Conservation (phyloP, 1,140 invertebrate genomes). For the Pseudomyrmex concolor region DNA sequence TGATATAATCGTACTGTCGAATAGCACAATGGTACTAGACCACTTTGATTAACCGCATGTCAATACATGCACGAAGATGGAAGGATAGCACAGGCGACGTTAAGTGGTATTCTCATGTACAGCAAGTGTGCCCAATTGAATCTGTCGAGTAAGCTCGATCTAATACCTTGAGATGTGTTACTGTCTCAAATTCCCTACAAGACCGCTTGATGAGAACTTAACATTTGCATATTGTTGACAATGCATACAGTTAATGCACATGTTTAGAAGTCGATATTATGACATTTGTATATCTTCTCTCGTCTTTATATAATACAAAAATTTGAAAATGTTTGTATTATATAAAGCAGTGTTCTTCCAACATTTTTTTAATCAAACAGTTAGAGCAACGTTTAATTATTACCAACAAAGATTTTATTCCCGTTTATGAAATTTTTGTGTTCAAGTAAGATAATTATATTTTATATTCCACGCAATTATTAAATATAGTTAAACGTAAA, state of each 20-base stretch:
- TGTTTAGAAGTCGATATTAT: slow-evolving; percentile 10
- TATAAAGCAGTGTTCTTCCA: neutral
- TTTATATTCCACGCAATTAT: neutral
- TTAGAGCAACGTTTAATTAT: neutral
- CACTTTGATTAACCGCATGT: slow-evolving; percentile 68
- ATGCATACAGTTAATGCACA: slow-evolving; percentile 27
- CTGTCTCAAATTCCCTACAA: slow-evolving; percentile 57
- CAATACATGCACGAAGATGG: slow-evolving; percentile 61
- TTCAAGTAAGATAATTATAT: neutral
- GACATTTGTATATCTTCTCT: neutral
- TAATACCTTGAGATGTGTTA: slow-evolving; percentile 57
- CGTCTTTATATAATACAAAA: too few species aligned
- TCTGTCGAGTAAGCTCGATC: slow-evolving; percentile 54
- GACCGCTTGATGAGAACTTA: slow-evolving; percentile 55
- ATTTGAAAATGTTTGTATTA: neutral
- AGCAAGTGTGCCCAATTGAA: slow-evolving; percentile 60
- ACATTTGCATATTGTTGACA: slow-evolving; percentile 59
- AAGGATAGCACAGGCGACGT: slow-evolving; percentile 55
- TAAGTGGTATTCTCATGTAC: slow-evolving; percentile 62
- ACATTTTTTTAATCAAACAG: neutral
- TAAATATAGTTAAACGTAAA: too few species aligned
- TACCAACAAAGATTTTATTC: too few species aligned
- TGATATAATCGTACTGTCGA: slow-evolving; percentile 45
- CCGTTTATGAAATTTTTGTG: neutral
- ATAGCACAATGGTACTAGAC: slow-evolving; percentile 49